Base-by-base conservation (phyloP, 2,113 vertebrate genomes). In the Dissostichus mawsoni region DNA sequence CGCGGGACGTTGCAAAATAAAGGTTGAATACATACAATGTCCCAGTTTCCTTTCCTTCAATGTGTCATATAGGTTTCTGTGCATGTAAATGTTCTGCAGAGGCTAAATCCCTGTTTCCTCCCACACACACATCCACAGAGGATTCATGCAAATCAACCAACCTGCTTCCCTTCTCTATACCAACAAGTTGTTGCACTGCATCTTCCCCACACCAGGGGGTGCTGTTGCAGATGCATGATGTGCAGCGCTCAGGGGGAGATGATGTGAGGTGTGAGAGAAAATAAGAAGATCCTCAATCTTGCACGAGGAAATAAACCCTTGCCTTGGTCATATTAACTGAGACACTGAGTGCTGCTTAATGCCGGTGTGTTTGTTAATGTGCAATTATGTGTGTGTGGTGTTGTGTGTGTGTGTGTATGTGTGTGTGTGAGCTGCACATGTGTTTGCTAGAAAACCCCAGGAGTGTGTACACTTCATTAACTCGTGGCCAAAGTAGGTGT, bases 401-500 rank as follows among this genome's bases (percentile, higher is more conserved):
- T 48, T 44, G 69, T 36, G 45, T 76, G 52, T 33, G 69, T 29
- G 52, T 29, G 25, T 29, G 25, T 29, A 3, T 29, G 29, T 29
- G 29, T 29, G 29, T 29, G 29, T 29, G 29, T 29, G 29, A 4
- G 29, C 7, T 7, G 55, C 74, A 48, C 57, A 55, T 67, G 58
- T 58, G 73, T 88, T 65, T 81, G 79, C 81, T 78, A 76, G 82
- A 77, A 81, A 86, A 63, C 62, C 63, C 59, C 55, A 74, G 81
- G 83, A 77, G 76, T 74, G 75, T 82, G 67, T 65, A 83, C 87
- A 91, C 89, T 92, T 93, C 91, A 93, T 93, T 92, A 90, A 91
- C 80, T 83, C 72, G 2, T 81, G 88, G 80, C 74, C 66, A 78
- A 83, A 80, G 87, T 84, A 91, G 84, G 84, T 91, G 77, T 83